A percentile compares a stretch with the other conserved stretches of the same genome.
phyloP scores from a whole-genome alignment of 2,113 vertebrate genomes.

The Morone chrysops region DNA sequence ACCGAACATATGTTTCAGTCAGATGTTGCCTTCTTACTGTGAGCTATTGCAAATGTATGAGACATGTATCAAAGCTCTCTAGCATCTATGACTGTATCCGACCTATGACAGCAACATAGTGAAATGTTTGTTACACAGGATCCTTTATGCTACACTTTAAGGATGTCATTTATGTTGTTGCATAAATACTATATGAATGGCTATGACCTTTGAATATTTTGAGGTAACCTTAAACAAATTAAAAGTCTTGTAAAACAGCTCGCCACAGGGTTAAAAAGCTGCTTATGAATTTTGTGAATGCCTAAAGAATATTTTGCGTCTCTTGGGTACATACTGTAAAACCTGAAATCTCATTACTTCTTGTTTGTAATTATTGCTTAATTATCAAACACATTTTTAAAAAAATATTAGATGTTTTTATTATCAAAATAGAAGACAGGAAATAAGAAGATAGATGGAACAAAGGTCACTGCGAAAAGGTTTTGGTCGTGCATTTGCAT shows the following conservation, averaged over 20 bases:
- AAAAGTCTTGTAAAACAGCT: slow-evolving; percentile 15
- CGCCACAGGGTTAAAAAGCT: background rate
- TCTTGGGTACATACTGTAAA: background rate
- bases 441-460: no score
- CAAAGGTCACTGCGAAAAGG: no score
- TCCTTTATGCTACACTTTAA: slow-evolving; percentile 3
- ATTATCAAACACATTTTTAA: background rate
- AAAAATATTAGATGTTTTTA: no score
- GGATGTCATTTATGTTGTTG: slow-evolving; percentile 20
- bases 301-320: background rate
- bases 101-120: slow-evolving; percentile 10
- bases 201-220: slow-evolving; percentile 31
- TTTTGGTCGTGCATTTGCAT: background rate
- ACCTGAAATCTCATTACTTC: slow-evolving; percentile 9
- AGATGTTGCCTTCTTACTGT: slow-evolving; percentile 41
- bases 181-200: slow-evolving; percentile 11
- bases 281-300: background rate
- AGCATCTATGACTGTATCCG: slow-evolving; percentile 10
- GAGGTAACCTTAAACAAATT: slow-evolving; percentile 33
- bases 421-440: no score
- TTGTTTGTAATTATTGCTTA: slow-evolving; percentile 1
- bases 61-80: slow-evolving; percentile 17
- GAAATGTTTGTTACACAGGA: slow-evolving; percentile 7
- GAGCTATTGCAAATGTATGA: slow-evolving; percentile 21
- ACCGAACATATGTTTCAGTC: slow-evolving; percentile 45